phyloP scores from a whole-genome alignment of 2,797 vertebrate species.

The Rhabdophis nuchalis region DNA sequence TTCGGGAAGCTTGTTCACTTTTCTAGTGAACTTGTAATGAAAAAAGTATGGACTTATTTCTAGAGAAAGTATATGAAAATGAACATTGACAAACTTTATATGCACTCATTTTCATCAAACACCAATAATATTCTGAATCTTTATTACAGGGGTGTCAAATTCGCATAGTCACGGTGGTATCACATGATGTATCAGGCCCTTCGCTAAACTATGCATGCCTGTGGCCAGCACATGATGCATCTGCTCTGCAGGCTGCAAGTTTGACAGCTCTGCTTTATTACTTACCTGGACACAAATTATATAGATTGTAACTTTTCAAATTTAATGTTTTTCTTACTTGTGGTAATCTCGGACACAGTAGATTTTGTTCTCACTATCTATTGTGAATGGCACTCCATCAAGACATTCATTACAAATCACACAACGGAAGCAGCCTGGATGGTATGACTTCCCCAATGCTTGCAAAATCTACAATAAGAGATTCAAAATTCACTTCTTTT shows the following conservation, averaged over 20 bases:
- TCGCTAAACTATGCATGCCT: too few species aligned
- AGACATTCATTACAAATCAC: slow-evolving; percentile 93
- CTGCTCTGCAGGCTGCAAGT: too few species aligned
- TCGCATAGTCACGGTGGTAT: too few species aligned
- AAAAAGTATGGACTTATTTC: background rate
- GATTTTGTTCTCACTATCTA: slow-evolving; percentile 94
- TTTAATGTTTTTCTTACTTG: slow-evolving; percentile 73
- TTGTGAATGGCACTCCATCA: slow-evolving; percentile 95
- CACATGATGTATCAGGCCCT: too few species aligned
- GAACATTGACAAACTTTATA: background rate
- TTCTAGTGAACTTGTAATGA: background rate
- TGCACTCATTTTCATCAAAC: slow-evolving; percentile 4
- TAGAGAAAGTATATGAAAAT: background rate
- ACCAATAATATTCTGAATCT: background rate
- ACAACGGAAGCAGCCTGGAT: slow-evolving; percentile 95
- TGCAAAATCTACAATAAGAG: slow-evolving; percentile 84
- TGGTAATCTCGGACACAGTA: slow-evolving; percentile 98
- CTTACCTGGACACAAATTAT: background rate
- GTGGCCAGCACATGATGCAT: too few species aligned
- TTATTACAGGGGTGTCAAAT: background rate
- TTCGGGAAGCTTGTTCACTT: background rate
- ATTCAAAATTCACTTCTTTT: slow-evolving; percentile 22
- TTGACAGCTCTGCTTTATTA: background rate
- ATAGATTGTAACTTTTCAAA: background rate
- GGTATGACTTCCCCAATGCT: slow-evolving; percentile 93